Base-by-base conservation (phyloP, 1,140 invertebrate species). In the Drosophila ironensis region DNA sequence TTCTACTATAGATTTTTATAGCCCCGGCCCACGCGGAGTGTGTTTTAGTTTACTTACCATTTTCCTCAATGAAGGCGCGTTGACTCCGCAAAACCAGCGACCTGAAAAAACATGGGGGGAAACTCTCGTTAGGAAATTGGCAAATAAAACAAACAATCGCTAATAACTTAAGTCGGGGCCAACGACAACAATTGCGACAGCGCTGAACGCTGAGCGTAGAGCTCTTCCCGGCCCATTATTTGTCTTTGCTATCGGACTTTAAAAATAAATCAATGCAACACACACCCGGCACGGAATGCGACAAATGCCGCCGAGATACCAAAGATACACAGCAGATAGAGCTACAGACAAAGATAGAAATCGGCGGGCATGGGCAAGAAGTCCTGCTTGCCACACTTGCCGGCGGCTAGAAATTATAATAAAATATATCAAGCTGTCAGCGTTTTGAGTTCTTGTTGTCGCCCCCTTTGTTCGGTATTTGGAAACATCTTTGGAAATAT, bases 21-120 rank as follows among this genome's bases (percentile, higher is more conserved):
- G 59, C 41, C 30, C 17, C 27, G 35, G 44, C 81, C 81, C 76
- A 87, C 80, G 53, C 48, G 3, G 40, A 27, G 45, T 41, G 3
- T 33, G 25, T n/a, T 52, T 24, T 59, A 20, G 30, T 37, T 46
- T 44, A 87, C 87, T 68, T 75, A 89, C 87, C 87, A 82, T 89
- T 89, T 87, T 87, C 87, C 63, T 89, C 87, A 68, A 76, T 77
- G 67, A 89, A 89, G 57, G 84, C 82, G 71, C 87, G 87, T 76
- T 89, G 87, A 75, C 82, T 88, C 27, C 87, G 87, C 82, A 89
- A 77, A 64, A 89, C 87, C 25, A 89, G 72, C 56, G 87, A 89
- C 87, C 87, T 89, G 87, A 87, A 89, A 52, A 52, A 33, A 38
- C 12, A 19, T 11, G 24, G 50, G 27, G 46, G 37, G 17, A 66